Base-by-base conservation (phyloP, 2,113 vertebrate genomes). In the Sterrhoptilus dennistouni region DNA sequence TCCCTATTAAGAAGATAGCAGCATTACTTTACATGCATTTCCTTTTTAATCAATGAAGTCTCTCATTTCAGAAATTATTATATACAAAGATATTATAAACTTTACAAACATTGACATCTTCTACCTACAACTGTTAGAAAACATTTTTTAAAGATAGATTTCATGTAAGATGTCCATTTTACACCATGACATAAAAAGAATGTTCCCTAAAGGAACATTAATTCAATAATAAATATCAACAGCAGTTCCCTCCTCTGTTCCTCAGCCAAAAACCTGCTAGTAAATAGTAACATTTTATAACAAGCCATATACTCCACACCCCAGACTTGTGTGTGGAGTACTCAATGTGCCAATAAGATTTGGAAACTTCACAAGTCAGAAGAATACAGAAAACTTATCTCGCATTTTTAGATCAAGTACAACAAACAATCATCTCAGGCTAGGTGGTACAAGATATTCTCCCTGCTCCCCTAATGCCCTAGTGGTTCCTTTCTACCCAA, bases 1-100 rank as follows among this genome's bases (percentile, higher is more conserved):
- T 98, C 98, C 98, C 99, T 99, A 93, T 52, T 88, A 50, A 97
- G 78, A 44, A 81, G 90, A 96, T 5, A 94, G 72, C 19, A 93
- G 47, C 38, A 56, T 87, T 95, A 96, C 49, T 91, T 47, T 91
- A 89, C 31, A 68, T 45, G 8, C 45, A 95, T 38, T 86, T 92
- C 69, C 33, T 89, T 83, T 92, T 57, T 74, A 90, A 44, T 65
- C 49, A 91, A 61, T 69, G 33, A 83, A 65, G n/a, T 89, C 27
- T 66, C 49, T 76, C 5, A 74, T 86, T 87, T 83, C 56, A 94
- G 33, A 70, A 92, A 92, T 65, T 49, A 66, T 54, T 92, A 71
- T 53, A 71, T 38, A 76, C 24, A 53, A 75, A 63, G 50, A 84
- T 23, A 61, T 82, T 40, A 78, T 61, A 68, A 90, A 83, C 29